These are phyloP conservation scores for Salmo trutta DNA, from an alignment of 2,797 vertebrate species.

Conservation along the genomic window DNA sequence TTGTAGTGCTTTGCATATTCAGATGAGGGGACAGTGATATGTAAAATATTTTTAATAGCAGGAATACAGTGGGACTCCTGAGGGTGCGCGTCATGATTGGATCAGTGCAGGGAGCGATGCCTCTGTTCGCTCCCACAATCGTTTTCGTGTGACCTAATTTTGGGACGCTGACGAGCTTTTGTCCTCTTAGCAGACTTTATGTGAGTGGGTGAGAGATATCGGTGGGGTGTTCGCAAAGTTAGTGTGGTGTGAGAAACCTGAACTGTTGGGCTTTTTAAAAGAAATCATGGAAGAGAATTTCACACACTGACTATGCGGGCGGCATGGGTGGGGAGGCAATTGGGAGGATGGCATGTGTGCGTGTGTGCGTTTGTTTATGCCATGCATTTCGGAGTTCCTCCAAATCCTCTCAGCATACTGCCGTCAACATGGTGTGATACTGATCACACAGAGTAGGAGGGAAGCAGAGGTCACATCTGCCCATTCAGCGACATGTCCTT, in stretches of 20 bases:
- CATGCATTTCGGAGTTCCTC: neutral
- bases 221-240: neutral
- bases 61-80: neutral
- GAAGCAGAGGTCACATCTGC: neutral
- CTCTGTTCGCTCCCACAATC: neutral
- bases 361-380: slow-evolving; percentile 2
- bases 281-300: neutral
- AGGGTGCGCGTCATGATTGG: neutral
- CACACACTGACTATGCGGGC: neutral
- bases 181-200: neutral
- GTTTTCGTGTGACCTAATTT: slow-evolving; percentile 24
- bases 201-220: neutral
- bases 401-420: neutral
- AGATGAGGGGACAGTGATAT: neutral
- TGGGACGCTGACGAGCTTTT: slow-evolving; percentile 7
- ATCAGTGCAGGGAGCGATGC: neutral
- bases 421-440: slow-evolving; percentile 3
- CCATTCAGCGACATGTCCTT: neutral
- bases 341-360: slow-evolving; percentile 18
- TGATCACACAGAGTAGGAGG: neutral
- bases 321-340: neutral
- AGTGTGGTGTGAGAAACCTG: neutral
- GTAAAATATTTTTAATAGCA: neutral
- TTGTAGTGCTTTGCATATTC: neutral
- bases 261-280: neutral